These are phyloP conservation scores for Drosophila baimaii DNA, from an alignment of 1,140 invertebrate genomes.

Conservation along the genomic window DNA sequence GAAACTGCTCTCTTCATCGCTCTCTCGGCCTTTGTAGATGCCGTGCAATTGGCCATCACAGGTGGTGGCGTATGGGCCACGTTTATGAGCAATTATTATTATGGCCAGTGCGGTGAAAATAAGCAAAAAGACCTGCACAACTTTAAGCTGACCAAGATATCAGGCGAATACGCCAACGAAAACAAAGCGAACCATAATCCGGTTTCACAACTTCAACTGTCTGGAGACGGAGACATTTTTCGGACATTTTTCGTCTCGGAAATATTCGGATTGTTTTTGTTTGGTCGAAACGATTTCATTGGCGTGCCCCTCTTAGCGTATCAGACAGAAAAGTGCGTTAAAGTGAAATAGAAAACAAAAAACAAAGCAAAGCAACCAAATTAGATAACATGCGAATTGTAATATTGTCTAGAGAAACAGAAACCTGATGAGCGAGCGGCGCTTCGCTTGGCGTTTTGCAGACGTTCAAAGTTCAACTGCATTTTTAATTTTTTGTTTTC, in stretches of 20 bases:
- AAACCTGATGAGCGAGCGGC: constrained; percentile 12
- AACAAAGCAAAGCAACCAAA: constrained; percentile 16
- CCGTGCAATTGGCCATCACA: constrained; percentile 25
- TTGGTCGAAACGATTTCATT: constrained; percentile 20
- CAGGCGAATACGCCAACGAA: constrained; percentile 20
- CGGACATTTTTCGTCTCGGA: not conserved
- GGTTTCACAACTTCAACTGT: constrained; percentile 48
- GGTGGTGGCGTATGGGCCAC: constrained; percentile 33
- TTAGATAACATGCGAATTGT: constrained; percentile 13
- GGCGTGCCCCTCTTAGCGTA: constrained; percentile 20
- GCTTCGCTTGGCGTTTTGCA: constrained; percentile 33
- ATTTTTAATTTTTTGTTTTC: constrained; percentile 30
- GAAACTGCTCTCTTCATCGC: constrained; percentile 17
- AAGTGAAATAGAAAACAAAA: not conserved
- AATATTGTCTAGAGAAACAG: not conserved
- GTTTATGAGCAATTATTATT: constrained; percentile 60
- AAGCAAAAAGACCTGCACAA: constrained; percentile 21
- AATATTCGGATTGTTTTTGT: constrained; percentile 8
- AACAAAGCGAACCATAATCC: constrained; percentile 42
- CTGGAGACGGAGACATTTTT: not conserved
- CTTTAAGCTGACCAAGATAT: constrained; percentile 23
- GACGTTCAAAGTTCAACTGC: constrained; percentile 68
- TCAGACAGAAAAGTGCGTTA: constrained; percentile 3
- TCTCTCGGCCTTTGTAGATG: constrained; percentile 20
- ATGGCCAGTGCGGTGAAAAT: constrained; percentile 47